These are phyloP conservation scores for Galeopsomyia nigrocyanea DNA, from an alignment of 2,888 invertebrate genomes.

Conservation along the genomic window DNA sequence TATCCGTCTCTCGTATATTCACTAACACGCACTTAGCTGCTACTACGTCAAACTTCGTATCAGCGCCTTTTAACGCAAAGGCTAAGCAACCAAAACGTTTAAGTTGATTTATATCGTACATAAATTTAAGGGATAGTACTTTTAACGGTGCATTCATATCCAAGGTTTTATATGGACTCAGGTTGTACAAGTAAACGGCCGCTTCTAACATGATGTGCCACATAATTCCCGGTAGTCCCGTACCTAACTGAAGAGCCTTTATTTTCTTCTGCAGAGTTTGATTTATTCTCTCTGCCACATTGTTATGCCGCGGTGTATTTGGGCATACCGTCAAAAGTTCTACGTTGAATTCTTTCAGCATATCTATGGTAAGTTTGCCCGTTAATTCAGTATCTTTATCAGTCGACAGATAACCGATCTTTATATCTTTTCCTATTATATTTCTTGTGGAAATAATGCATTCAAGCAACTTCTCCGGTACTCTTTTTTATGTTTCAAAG, in stretches of 20 bases:
- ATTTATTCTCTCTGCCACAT: constrained; percentile 45
- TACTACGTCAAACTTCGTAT: background rate
- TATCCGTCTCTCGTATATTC: constrained; percentile 36
- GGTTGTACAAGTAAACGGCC: constrained; percentile 50
- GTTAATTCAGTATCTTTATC: background rate
- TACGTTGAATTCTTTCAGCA: constrained; percentile 29
- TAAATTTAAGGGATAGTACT: constrained; percentile 33
- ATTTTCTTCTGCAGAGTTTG: constrained; percentile 44
- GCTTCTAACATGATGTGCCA: constrained; percentile 48
- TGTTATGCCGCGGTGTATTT: constrained; percentile 38
- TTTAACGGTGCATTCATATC: constrained; percentile 35
- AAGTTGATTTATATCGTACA: too few relatives aligned
- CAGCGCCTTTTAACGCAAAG: too few relatives aligned
- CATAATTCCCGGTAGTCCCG: constrained; percentile 44
- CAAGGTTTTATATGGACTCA: constrained; percentile 46
- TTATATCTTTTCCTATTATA: too few relatives aligned
- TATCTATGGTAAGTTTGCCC: constrained; percentile 1
- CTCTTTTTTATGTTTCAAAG: too few relatives aligned
- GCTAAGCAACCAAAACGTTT: too few relatives aligned
- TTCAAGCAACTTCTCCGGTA: too few relatives aligned
- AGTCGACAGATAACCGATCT: too few relatives aligned
- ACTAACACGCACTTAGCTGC: background rate
- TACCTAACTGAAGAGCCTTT: constrained; percentile 44
- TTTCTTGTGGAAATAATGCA: too few relatives aligned
- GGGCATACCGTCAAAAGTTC: constrained; percentile 21